phyloP scores from a whole-genome alignment of 2,797 vertebrate genomes.

The Sebastiscus albofasciatus region DNA sequence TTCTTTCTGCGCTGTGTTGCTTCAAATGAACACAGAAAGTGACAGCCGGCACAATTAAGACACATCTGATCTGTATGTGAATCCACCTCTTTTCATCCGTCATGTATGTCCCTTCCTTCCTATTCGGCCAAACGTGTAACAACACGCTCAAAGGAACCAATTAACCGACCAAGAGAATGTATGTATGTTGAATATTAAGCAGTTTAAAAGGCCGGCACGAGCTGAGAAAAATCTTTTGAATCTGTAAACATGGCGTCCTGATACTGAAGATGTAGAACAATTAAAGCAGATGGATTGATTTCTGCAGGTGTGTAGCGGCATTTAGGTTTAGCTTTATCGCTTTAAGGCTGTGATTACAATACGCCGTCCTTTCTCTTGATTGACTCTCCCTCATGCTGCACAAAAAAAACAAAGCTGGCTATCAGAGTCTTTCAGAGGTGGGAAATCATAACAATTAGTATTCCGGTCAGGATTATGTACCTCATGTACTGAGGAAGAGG shows the following conservation, averaged over 20 bases:
- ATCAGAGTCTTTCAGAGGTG: slow-evolving; percentile 36
- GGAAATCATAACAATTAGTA: slow-evolving; percentile 60
- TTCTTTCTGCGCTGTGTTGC: not conserved
- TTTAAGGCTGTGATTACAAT: slow-evolving; percentile 55
- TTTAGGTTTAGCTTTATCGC: slow-evolving; percentile 3
- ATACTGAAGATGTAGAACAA: slow-evolving; percentile 17
- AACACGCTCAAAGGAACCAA: slow-evolving; percentile 43
- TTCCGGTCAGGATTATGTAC: slow-evolving; percentile 40
- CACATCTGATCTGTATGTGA: slow-evolving; percentile 21
- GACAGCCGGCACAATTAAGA: slow-evolving; percentile 42
- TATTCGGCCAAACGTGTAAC: slow-evolving; percentile 39
- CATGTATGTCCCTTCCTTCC: slow-evolving; percentile 11
- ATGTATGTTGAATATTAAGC: slow-evolving; percentile 29
- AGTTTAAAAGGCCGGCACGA: slow-evolving; percentile 12
- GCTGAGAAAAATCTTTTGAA: not conserved
- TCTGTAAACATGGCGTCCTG: not conserved
- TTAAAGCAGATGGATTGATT: slow-evolving; percentile 28
- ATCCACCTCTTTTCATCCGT: slow-evolving; percentile 14
- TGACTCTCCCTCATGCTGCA: slow-evolving; percentile 13
- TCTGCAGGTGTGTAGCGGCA: slow-evolving; percentile 42
- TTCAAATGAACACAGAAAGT: slow-evolving; percentile 2
- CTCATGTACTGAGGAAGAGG: slow-evolving; percentile 41
- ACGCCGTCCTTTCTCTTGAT: slow-evolving; percentile 7
- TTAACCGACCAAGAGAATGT: slow-evolving; percentile 38
- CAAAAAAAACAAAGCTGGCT: not conserved